These are phyloP conservation scores for Tribolium castaneum DNA, from an alignment of 1,140 invertebrate genomes.

Conservation along the genomic window DNA sequence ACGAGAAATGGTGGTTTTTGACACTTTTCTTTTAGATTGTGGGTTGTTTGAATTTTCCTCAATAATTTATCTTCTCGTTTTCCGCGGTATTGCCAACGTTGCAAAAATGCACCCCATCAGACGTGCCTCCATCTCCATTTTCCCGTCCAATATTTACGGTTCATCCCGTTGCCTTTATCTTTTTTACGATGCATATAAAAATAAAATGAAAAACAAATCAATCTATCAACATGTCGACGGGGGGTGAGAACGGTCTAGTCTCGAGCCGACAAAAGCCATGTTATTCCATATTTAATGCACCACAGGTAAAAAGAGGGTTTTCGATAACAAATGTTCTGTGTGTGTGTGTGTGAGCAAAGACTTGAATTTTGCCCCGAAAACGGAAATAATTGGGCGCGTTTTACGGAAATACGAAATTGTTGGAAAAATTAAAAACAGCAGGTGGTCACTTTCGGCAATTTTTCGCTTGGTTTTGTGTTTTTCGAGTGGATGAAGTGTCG, in stretches of 20 bases:
- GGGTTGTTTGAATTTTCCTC: too few species aligned
- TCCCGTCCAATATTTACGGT: background rate
- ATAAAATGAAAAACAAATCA: constrained; percentile 58
- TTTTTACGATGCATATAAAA: constrained; percentile 29
- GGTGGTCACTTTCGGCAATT: background rate
- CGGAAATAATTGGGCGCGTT: too few species aligned
- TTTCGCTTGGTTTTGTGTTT: background rate
- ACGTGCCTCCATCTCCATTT: background rate
- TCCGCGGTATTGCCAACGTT: background rate
- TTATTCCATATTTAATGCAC: constrained; percentile 59
- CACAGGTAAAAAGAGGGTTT: constrained; percentile 33
- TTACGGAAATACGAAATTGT: constrained; percentile 7
- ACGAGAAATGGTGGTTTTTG: too few species aligned
- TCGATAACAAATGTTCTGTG: background rate
- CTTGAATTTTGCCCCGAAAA: background rate
- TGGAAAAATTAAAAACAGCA: constrained; percentile 11
- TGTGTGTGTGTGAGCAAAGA: background rate
- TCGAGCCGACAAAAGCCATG: constrained; percentile 58
- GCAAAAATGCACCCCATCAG: background rate
- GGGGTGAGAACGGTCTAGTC: constrained; percentile 47
- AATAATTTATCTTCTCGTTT: too few species aligned
- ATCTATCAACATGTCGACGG: constrained; percentile 58
- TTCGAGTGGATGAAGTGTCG: background rate
- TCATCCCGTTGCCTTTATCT: background rate
- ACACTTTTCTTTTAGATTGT: too few species aligned